Evolutionary conservation across 2,888 invertebrate species (phyloP).

Genomic region (Saturnia japonica): DNA sequence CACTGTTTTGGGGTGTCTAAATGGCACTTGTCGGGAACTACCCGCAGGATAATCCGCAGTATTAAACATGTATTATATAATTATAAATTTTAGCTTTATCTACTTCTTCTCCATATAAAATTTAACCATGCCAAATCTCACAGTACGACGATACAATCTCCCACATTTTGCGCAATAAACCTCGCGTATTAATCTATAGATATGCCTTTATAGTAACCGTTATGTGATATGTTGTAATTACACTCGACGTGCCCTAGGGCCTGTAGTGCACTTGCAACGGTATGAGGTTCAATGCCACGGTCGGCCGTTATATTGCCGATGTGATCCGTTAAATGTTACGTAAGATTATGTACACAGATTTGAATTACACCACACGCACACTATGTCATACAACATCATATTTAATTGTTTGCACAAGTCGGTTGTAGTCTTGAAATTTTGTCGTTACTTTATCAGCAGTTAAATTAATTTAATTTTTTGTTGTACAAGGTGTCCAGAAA

Average conservation of each 20-base stretch:
- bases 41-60: too few relatives aligned
- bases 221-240: background rate
- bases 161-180: too few relatives aligned
- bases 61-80: too few relatives aligned
- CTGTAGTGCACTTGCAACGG: conserved; percentile 11
- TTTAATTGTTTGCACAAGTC: background rate
- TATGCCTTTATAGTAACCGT: background rate
- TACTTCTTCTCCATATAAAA: too few relatives aligned
- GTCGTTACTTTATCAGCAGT: background rate
- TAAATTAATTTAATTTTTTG: background rate
- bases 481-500: too few relatives aligned
- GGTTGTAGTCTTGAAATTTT: background rate
- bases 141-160: too few relatives aligned
- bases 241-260: conserved; percentile 9
- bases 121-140: too few relatives aligned
- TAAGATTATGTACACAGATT: conserved; percentile 22
- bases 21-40: too few relatives aligned
- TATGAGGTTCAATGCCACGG: conserved; percentile 35
- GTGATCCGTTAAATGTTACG: conserved; percentile 30
- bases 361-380: conserved; percentile 5
- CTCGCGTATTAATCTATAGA: too few relatives aligned
- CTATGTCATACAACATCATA: background rate
- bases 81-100: too few relatives aligned
- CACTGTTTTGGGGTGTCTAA: too few relatives aligned
- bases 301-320: conserved; percentile 24